Percentiles rank a stretch among this genome's conserved stretches.
Evolutionary conservation across 2,888 invertebrate species (phyloP).

Genomic region (Limulus polyphemus): DNA sequence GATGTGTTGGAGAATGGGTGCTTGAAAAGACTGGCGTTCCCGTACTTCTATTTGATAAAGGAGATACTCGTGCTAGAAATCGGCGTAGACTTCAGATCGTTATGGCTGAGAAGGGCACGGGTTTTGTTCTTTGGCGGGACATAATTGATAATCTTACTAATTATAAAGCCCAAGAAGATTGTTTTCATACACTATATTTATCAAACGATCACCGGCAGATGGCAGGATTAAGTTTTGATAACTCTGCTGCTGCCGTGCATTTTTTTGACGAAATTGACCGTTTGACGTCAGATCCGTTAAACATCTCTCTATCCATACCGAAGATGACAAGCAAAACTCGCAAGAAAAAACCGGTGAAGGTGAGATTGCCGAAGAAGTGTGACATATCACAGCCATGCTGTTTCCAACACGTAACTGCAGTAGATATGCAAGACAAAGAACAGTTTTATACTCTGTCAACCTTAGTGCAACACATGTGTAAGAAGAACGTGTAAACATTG

Average conservation of each 20-base stretch:
- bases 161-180: slow-evolving; percentile 51
- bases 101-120: slow-evolving; percentile 62
- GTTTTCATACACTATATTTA: slow-evolving; percentile 66
- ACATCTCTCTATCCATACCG: slow-evolving; percentile 58
- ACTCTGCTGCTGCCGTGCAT: slow-evolving; percentile 54
- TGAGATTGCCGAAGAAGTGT: slow-evolving; percentile 54
- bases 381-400: slow-evolving; percentile 74
- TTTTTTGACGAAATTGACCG: slow-evolving; percentile 56
- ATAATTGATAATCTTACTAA: slow-evolving; percentile 63
- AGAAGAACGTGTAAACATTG: too few species aligned
- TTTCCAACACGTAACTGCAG: slow-evolving; percentile 67
- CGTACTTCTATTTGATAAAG: slow-evolving; percentile 59
- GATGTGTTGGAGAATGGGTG: slow-evolving; percentile 46
- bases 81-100: slow-evolving; percentile 56
- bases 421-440: slow-evolving; percentile 53
- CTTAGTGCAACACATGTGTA: too few species aligned
- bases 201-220: slow-evolving; percentile 61
- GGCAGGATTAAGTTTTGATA: slow-evolving; percentile 67
- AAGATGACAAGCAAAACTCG: slow-evolving; percentile 37
- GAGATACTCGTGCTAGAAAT: slow-evolving; percentile 55
- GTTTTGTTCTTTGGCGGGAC: slow-evolving; percentile 68
- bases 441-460: slow-evolving; percentile 49
- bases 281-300: slow-evolving; percentile 60
- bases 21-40: slow-evolving; percentile 65
- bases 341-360: slow-evolving; percentile 29